Evolutionary conservation across 2,797 vertebrate species (phyloP).

Genomic region (Aulostomus chinensis): DNA sequence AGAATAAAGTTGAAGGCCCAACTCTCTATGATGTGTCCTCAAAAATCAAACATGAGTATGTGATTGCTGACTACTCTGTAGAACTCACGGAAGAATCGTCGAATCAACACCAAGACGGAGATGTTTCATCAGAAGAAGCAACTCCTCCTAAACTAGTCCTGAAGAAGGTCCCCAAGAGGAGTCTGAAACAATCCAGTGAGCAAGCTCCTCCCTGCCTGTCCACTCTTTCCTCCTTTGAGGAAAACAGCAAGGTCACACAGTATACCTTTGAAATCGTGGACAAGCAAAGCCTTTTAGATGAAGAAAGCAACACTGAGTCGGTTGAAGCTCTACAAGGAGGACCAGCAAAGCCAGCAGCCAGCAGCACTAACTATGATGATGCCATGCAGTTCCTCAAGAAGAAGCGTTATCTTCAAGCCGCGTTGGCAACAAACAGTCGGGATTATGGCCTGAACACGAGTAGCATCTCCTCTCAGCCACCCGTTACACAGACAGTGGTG

Average conservation of each 20-base stretch:
- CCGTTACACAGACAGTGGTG: constrained; percentile 90
- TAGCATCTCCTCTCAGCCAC: constrained; percentile 91
- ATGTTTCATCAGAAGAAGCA: constrained; percentile 84
- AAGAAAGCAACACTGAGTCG: constrained; percentile 89
- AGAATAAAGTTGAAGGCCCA: constrained; percentile 87
- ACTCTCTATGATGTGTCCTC: constrained; percentile 89
- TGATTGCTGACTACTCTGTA: constrained; percentile 92
- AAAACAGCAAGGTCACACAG: constrained; percentile 90
- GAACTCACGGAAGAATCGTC: constrained; percentile 89
- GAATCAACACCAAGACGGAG: constrained; percentile 82
- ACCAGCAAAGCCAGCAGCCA: constrained; percentile 88
- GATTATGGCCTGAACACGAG: constrained; percentile 91
- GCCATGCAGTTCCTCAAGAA: constrained; percentile 99
- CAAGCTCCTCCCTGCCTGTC: constrained; percentile 88
- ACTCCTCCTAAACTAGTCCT: constrained; percentile 93
- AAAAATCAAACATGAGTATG: constrained; percentile 98
- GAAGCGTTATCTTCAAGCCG: constrained; percentile 95
- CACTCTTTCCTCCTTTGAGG: constrained; percentile 89
- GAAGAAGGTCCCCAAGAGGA: constrained; percentile 95
- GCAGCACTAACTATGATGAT: constrained; percentile 97
- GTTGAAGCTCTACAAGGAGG: constrained; percentile 90
- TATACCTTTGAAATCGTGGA: constrained; percentile 97
- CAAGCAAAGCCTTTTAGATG: constrained; percentile 91
- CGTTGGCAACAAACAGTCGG: constrained; percentile 85
- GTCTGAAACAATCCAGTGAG: constrained; percentile 83